Base-by-base conservation (phyloP, 2,888 invertebrate genomes). In the Eledone cirrhosa region DNA sequence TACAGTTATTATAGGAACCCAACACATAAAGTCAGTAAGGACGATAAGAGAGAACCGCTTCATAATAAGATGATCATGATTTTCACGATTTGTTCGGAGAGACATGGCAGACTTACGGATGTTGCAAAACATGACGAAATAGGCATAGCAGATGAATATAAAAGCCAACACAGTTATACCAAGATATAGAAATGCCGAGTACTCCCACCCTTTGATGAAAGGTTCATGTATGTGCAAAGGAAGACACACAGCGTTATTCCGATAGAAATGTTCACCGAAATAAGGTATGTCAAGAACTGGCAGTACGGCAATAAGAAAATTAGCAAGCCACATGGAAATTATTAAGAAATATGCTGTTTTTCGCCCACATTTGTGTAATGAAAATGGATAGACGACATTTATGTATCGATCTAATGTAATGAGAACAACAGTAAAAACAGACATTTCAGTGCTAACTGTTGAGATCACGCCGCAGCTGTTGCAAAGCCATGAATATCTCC, bases 401-500 rank as follows among this genome's bases (percentile, higher is more conserved):
- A 84, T 78, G 81, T 83, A 86, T 27, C 86, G 80, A 41, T 86
- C 86, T 16, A 84, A 59, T 0, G 86, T 84, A 67, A 86, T 83
- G 31, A 82, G 72, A 14, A 82, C 81, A 24, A 86, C 78, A 0
- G 83, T 85, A 48, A 86, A 75, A 13, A 86, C 83, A 14, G 84
- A 84, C 80, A 84, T 83, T 72, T 84, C 82, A 33, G 82, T 83
- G 79, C 82, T 82, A 19, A 86, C 77, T 13, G 85, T 84, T 48
- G 79, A 87, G 88, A 87, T 78, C 81, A 93, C 85, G 92, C 94
- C 94, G 80, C 93, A 93, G 81, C 93, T 86, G 78, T 92, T 92
- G 85, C 94, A 94, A 80, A 92, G 88, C 80, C 88, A 87, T 84
- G 93, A 93, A 82, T 92, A 92, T 16, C 93, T 90, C 94, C 94